phyloP scores from a whole-genome alignment of 2,888 invertebrate genomes.

The Cheilosia vulpina region DNA sequence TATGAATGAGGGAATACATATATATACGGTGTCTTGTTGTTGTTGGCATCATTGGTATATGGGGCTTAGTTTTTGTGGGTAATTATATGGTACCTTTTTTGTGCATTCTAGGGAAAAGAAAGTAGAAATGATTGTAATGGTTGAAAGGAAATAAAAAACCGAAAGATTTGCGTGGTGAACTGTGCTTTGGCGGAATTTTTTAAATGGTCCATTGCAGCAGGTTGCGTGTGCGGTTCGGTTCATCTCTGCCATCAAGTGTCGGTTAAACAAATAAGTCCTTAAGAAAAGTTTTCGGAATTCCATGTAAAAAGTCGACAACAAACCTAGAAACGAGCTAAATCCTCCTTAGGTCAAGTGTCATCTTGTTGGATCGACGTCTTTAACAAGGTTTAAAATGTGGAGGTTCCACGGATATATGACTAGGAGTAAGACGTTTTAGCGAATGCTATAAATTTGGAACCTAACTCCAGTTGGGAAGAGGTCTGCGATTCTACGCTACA shows the following conservation, averaged over 20 bases:
- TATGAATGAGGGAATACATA: slow-evolving; percentile 35
- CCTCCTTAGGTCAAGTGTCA: too few species aligned
- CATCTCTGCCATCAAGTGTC: background rate
- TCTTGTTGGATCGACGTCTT: too few species aligned
- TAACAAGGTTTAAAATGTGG: too few species aligned
- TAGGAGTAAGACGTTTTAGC: too few species aligned
- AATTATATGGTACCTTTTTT: slow-evolving; percentile 41
- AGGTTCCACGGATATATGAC: too few species aligned
- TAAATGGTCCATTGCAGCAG: slow-evolving; percentile 12
- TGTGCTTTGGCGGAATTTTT: slow-evolving; percentile 12
- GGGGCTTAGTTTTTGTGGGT: slow-evolving; percentile 34
- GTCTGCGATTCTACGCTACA: too few species aligned
- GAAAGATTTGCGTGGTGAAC: slow-evolving; percentile 66
- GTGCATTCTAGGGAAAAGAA: slow-evolving; percentile 41
- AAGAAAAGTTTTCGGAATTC: too few species aligned
- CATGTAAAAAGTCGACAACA: too few species aligned
- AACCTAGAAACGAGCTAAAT: too few species aligned
- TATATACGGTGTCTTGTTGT: background rate
- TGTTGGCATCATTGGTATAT: slow-evolving; percentile 13
- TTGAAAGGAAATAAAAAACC: slow-evolving; percentile 24
- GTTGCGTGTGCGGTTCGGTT: background rate
- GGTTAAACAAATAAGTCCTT: too few species aligned
- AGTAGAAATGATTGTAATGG: slow-evolving; percentile 37
- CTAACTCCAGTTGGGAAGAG: too few species aligned
- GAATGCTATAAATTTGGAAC: too few species aligned